Percentiles rank a stretch among this genome's conserved stretches.
These are phyloP conservation scores for Cirrhinus molitorella DNA, from an alignment of 2,797 vertebrate genomes.

Conservation along the genomic window DNA sequence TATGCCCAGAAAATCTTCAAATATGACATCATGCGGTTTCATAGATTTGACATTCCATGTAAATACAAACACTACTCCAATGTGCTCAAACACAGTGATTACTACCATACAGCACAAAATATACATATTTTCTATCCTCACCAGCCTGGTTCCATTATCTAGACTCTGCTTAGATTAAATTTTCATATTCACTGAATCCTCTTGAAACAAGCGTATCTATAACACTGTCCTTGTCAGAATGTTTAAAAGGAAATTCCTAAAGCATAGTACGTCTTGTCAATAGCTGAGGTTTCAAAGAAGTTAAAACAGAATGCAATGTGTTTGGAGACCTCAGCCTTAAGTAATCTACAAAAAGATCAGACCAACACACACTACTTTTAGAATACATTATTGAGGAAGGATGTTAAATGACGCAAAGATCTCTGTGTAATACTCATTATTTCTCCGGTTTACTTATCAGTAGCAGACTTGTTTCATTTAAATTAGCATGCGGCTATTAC, in stretches of 20 bases:
- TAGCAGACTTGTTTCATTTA: not conserved
- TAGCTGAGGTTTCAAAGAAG: not conserved
- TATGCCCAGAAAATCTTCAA: constrained; percentile 4
- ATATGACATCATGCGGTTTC: not conserved
- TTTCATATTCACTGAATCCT: not conserved
- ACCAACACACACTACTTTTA: not conserved
- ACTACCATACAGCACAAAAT: not conserved
- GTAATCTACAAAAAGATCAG: not conserved
- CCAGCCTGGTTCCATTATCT: not conserved
- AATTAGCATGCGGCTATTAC: not conserved
- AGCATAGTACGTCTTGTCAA: not conserved
- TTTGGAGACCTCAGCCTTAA: not conserved
- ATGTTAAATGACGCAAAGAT: not conserved
- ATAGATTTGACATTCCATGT: constrained; percentile 21
- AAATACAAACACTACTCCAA: constrained; percentile 12
- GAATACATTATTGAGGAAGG: not conserved
- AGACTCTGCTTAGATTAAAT: not conserved
- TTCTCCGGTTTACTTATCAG: not conserved
- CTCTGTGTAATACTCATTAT: not conserved
- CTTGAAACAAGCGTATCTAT: not conserved
- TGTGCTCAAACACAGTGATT: constrained; percentile 2
- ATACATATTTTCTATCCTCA: not conserved
- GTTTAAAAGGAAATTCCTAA: not conserved
- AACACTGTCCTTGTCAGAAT: not conserved
- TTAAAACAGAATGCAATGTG: not conserved